A percentile compares a stretch with the other conserved stretches of the same genome.
Evolutionary conservation across 2,888 invertebrate genomes (phyloP).

Genomic region (Pristionchus maxplancki): DNA sequence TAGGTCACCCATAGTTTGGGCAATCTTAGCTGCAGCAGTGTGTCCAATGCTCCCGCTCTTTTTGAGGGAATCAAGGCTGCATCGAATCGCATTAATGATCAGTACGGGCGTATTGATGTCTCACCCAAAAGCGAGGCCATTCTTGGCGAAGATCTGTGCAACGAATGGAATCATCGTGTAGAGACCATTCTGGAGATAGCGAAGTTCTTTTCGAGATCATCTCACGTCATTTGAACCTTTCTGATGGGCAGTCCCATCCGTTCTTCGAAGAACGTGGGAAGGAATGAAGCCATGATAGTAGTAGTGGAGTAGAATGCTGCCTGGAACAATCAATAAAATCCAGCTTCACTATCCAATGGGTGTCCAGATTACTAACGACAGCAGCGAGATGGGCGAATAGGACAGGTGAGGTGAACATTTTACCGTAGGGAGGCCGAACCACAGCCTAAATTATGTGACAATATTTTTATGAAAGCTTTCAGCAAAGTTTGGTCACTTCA

Average conservation of each 20-base stretch:
- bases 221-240: conserved; percentile 28
- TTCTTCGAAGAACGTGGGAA: conserved; percentile 43
- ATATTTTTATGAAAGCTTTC: background rate
- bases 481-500: too few relatives aligned
- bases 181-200: conserved; percentile 51
- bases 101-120: too few relatives aligned
- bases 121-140: conserved; percentile 25
- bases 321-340: too few relatives aligned
- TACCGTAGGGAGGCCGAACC: conserved; percentile 17
- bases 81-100: too few relatives aligned
- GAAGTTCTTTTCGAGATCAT: too few relatives aligned
- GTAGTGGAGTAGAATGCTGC: conserved; percentile 47
- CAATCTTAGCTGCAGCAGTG: conserved; percentile 32
- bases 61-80: conserved; percentile 22
- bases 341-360: too few relatives aligned
- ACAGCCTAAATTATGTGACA: background rate
- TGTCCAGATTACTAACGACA: too few relatives aligned
- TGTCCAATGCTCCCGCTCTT: conserved; percentile 23
- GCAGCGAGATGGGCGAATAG: conserved; percentile 27
- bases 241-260: conserved; percentile 31
- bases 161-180: conserved; percentile 48
- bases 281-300: conserved; percentile 26
- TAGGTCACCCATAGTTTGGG: conserved; percentile 9
- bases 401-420: conserved; percentile 34
- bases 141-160: conserved; percentile 43